Evolutionary conservation across 2,797 vertebrate genomes (phyloP), one percentile per base, ranked within the genome.

Genomic region (Premnoplex brunnescens): DNA sequence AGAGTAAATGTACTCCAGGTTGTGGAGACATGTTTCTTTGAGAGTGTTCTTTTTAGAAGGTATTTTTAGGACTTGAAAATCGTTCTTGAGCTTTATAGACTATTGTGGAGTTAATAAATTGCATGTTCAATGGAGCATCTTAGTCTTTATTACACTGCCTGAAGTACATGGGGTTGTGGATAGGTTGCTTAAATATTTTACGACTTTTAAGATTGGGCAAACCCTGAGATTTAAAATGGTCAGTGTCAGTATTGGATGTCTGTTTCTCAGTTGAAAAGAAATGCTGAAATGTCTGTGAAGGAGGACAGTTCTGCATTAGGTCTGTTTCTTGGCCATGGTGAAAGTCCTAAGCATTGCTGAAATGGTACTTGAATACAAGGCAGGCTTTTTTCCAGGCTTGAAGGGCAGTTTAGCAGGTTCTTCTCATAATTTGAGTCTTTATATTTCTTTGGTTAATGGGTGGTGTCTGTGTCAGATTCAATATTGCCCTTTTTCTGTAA

Each of bases 81-180:
- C 36, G 36, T 74, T 71, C 24, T 56, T 58, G 49, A 71, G 36
- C 34, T 80, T 91, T 91, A 44, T 55, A 44, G 63, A 49, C 37
- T 64, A 8, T 36, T 68, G 22, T 49, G 39, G 82, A 92, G 73
- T 88, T 91, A 77, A 15, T 88, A 83, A 92, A 75, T 46, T 84
- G 62, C 8, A 26, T 81, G 28, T 72, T 88, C 80, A 77, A 58
- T 64, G 63, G 71, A 72, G 12, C 51, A 37, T 68, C 12, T 4
- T 66, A 17, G 15, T 58, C 30, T 76, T 92, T 59, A 73, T 95
- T 81, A 39, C 10, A 4, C 30, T 80, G 28, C 30, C 63, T 77
- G 60, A 82, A 85, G 59, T 48, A 80, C 27, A 43, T 82, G 24
- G 23, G 21, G 2, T 32, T 91, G 24, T 52, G 52, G 39, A 37